A percentile compares a stretch with the other conserved stretches of the same genome.
Conservation (phyloP, 2,113 vertebrate genomes). For the Cervus canadensis region DNA sequence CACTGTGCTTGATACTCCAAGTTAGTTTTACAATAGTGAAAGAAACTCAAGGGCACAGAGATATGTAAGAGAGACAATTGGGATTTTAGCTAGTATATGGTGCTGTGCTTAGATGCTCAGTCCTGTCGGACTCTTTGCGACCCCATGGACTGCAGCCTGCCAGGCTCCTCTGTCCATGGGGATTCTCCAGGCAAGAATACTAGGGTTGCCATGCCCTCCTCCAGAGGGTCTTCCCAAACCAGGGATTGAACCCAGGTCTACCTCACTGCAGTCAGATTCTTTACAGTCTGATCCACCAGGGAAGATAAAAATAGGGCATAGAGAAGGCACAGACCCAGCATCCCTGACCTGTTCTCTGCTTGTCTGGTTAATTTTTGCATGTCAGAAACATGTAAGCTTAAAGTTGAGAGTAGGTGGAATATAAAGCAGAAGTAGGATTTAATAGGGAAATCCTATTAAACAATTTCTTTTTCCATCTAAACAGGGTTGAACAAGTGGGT, state of each 20-base stretch:
- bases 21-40: background rate
- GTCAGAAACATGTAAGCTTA: background rate
- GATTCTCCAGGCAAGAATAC: background rate
- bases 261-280: background rate
- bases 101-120: accelerated
- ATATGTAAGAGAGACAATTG: background rate
- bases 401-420: background rate
- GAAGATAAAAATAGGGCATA: background rate
- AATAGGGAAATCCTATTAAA: background rate
- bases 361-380: background rate
- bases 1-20: background rate
- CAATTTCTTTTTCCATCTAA: background rate
- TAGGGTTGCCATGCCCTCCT: background rate
- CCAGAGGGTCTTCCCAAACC: background rate
- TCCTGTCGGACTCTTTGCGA: background rate
- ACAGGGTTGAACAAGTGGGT: background rate
- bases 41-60: background rate
- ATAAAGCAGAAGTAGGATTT: background rate
- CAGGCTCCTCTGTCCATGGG: background rate
- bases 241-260: background rate
- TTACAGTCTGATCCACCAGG: background rate
- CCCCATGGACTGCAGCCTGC: accelerated
- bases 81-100: background rate
- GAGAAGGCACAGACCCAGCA: background rate
- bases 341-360: background rate